phyloP scores from a whole-genome alignment of 1,140 invertebrate genomes.

The Heliconius melpomene region DNA sequence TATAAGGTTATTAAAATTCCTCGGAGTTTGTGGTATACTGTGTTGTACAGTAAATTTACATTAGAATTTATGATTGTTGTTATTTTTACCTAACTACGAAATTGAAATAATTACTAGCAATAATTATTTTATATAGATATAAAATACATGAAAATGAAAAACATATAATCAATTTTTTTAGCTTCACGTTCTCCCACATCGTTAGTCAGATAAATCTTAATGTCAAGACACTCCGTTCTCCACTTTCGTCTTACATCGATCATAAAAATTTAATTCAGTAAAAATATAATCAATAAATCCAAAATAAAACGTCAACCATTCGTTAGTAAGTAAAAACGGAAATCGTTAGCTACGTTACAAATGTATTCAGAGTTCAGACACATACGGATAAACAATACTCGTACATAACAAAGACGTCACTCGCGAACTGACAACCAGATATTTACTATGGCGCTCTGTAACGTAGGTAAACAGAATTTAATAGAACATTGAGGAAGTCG shows the following conservation, averaged over 20 bases:
- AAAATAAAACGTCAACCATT: neutral
- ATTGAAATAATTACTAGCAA: too few species aligned
- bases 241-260: too few species aligned
- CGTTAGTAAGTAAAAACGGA: neutral
- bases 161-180: too few species aligned
- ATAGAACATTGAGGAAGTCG: conserved; percentile 15
- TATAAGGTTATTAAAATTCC: neutral
- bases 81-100: too few species aligned
- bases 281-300: neutral
- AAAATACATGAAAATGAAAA: too few species aligned
- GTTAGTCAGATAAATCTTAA: too few species aligned
- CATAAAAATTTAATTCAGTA: neutral
- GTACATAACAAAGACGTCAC: conserved; percentile 15
- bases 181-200: too few species aligned
- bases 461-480: conserved; percentile 15
- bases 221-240: too few species aligned
- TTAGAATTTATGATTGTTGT: too few species aligned
- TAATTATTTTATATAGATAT: too few species aligned
- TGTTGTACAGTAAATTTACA: too few species aligned
- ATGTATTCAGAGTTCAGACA: conserved; percentile 6
- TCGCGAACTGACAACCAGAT: conserved; percentile 3
- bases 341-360: conserved; percentile 2
- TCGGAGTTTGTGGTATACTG: neutral
- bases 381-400: conserved; percentile 10
- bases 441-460: neutral